phyloP scores from a whole-genome alignment of 2,113 vertebrate species.

The Bufo gargarizans region DNA sequence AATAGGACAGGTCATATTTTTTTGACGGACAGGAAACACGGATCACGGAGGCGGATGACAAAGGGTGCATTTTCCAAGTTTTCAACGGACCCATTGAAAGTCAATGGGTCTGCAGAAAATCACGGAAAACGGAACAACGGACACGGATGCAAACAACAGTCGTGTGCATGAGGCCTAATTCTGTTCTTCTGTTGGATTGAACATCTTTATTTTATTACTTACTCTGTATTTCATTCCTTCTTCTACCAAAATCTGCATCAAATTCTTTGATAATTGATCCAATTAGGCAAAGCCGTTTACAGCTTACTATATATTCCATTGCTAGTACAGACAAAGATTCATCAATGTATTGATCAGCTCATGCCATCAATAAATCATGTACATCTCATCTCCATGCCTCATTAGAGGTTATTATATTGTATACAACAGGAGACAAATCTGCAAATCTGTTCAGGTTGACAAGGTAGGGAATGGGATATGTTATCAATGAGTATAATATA shows the following conservation, averaged over 20 bases:
- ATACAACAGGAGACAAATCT: neutral
- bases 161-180: too few species aligned
- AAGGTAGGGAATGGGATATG: neutral
- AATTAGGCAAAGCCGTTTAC: neutral
- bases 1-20: too few species aligned
- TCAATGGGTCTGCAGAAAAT: too few species aligned
- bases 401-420: neutral
- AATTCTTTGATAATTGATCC: neutral
- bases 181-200: too few species aligned
- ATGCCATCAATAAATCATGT: neutral
- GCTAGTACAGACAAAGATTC: neutral
- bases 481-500: conserved; percentile 7
- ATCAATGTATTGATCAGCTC: neutral
- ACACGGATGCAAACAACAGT: too few species aligned
- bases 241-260: neutral
- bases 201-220: too few species aligned
- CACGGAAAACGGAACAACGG: too few species aligned
- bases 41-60: too few species aligned
- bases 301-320: neutral
- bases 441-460: neutral
- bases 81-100: too few species aligned
- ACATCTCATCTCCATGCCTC: neutral
- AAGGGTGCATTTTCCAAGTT: too few species aligned
- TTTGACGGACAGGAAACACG: too few species aligned
- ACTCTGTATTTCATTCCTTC: neutral